Evolutionary conservation across 1,140 invertebrate genomes (phyloP).

Genomic region (Aphelinus certus): DNA sequence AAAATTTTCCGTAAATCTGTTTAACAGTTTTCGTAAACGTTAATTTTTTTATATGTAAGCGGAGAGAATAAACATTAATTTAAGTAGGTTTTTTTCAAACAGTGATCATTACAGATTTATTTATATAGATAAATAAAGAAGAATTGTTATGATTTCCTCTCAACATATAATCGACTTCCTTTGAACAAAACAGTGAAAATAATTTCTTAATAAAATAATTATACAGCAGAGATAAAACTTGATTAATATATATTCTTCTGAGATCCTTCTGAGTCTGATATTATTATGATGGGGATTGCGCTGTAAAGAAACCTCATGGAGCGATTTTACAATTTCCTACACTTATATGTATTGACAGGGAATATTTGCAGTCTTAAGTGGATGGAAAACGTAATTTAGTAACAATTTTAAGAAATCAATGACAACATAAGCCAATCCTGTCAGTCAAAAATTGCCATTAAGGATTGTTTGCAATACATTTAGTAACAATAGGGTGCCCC

Average conservation of each 20-base stretch:
- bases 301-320: conserved; percentile 1
- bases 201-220: background rate
- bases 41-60: conserved; percentile 10
- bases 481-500: no score
- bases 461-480: no score
- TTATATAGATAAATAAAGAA: background rate
- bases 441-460: background rate
- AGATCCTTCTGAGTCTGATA: no score
- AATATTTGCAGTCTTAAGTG: conserved; percentile 12
- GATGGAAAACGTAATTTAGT: background rate
- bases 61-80: conserved; percentile 3
- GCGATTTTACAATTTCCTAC: conserved; percentile 14
- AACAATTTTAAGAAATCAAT: background rate
- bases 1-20: conserved; percentile 22
- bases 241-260: no score
- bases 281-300: background rate
- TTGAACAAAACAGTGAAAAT: background rate
- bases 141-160: background rate
- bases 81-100: conserved; percentile 12
- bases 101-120: background rate
- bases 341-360: conserved; percentile 18
- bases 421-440: conserved; percentile 17
- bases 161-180: background rate
- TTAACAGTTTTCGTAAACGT: conserved; percentile 17
- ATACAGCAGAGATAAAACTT: background rate